A percentile compares a stretch with the other conserved stretches of the same genome.
Conservation (phyloP, 2,888 invertebrate species). For the Cyclophora albipunctata region DNA sequence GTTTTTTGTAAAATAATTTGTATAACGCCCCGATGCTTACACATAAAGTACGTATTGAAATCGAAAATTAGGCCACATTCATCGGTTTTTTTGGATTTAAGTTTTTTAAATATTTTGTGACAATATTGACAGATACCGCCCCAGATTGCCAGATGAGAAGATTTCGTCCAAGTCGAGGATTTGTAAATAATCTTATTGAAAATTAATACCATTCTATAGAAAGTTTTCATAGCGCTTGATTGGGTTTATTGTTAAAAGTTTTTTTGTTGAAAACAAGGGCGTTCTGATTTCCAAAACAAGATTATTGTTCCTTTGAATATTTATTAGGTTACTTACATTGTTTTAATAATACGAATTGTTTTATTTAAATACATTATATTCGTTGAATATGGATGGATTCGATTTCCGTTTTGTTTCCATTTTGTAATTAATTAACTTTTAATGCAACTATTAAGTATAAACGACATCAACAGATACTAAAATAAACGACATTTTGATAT, state of each 20-base stretch:
- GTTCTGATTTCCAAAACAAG: slow-evolving; percentile 49
- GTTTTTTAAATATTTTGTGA: slow-evolving; percentile 61
- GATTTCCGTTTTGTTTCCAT: background rate
- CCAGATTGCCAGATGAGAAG: slow-evolving; percentile 24
- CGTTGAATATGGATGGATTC: slow-evolving; percentile 19
- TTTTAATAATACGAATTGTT: slow-evolving; percentile 15
- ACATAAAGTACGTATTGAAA: slow-evolving; percentile 66
- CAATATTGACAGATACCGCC: slow-evolving; percentile 70
- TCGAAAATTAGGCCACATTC: slow-evolving; percentile 73
- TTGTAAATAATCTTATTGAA: slow-evolving; percentile 72
- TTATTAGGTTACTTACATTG: slow-evolving; percentile 22
- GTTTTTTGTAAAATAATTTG: slow-evolving; percentile 66
- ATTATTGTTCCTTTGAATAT: slow-evolving; percentile 36
- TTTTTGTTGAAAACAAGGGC: slow-evolving; percentile 43
- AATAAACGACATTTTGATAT: no score
- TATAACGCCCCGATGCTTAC: slow-evolving; percentile 69
- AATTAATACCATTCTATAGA: slow-evolving; percentile 61
- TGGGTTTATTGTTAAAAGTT: slow-evolving; percentile 60
- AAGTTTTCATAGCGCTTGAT: slow-evolving; percentile 48
- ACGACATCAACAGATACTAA: no score
- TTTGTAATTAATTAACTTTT: no score
- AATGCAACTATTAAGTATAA: no score
- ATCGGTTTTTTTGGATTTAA: slow-evolving; percentile 31
- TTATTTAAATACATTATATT: slow-evolving; percentile 16
- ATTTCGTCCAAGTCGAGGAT: slow-evolving; percentile 49